Base-by-base conservation (phyloP, 2,113 vertebrate genomes). In the Variabilichromis moorii region DNA sequence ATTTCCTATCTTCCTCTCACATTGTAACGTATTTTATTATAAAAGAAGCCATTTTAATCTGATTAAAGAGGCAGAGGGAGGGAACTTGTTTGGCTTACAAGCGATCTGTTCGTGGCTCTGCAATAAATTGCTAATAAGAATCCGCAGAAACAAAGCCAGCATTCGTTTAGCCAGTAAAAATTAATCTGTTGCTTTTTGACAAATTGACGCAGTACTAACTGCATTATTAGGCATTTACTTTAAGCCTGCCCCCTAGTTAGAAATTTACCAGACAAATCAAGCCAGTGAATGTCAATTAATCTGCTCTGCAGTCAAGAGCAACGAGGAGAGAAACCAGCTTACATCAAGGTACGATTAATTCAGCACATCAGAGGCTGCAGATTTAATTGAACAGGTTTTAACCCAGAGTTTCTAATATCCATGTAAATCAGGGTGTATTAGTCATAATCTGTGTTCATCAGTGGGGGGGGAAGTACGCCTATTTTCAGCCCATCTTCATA, bases 391-490 rank as follows among this genome's bases (percentile, higher is more conserved):
- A 81, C n/a, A 9, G 80, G 80, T 85, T 89, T 85, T 79, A 78
- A 71, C 61, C 19, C 68, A 47, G 16, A 51, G 47, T 42, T 80
- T 87, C 73, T 91, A 86, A 92, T 93, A 86, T 90, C 51, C 81
- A 88, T 94, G 81, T 89, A 86, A 90, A 93, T 92, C 83, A 86
- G 87, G 19, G 24, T 4, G 79, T 51, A 28, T 89, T 90, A 90
- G 45, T 89, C 37, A 50, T 59, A 81, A 87, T 90, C 84, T 91
- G 51, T 53, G 73, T 86, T 85, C 73, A 91, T 88, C 84, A 54
- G 51, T 35, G 28, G 47, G 17, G 0, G 61, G 57, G 66, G 19
- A 1, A 66, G 12, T 53, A 45, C 3, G 8, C 14, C 73, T 28
- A 6, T 71, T 81, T 84, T 55, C 35, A 76, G n/a, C 80, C 11